Base-by-base conservation (phyloP, 64 coral and sea anemone genomes). In the Pocillopora damicornis region DNA sequence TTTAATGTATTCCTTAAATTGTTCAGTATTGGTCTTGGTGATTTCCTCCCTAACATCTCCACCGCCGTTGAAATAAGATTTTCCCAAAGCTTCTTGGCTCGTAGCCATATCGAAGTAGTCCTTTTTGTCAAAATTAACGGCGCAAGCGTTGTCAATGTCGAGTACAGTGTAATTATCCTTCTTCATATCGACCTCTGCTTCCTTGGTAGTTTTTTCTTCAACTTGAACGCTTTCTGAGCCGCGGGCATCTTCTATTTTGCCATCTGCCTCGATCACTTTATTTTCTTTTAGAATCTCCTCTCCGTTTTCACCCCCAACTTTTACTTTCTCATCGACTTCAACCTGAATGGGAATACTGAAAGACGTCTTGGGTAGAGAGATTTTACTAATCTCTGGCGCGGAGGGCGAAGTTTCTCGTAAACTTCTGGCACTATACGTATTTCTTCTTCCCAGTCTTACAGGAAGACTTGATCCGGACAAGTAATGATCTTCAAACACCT, bases 401-500 rank as follows among this genome's bases (percentile, higher is more conserved):
- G 64, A 83, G 23, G 66, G 67, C 18, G 11, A 63, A 36, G 16
- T 67, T 85, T 85, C 42, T 17, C 64, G 34, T 12, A 37, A 51
- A 63, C 63, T 68, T 11, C 42, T 65, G 10, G 38, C 35, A 58
- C 38, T 22, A 22, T 85, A 73, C 7, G 63, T 73, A 11, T 73
- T 72, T 58, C 66, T 42, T 85, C 36, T 56, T 26, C 30, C 36
- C 16, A 72, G 61, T 68, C 45, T 83, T 9, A 83, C 16, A 9
- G 80, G 36, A 63, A 30, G 80, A 36, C 64, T 57, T 17, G 35
- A 30, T 14, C 13, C 18, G 17, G 81, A 85, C 8, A 36, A 72
- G 65, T 73, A 85, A 20, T 85, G 18, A 71, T 85, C 81, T 73
- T 85, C 64, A 57, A 72, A 85, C 42, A 72, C 42, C 12, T 67